Percentiles rank a stretch among this genome's conserved stretches.
phyloP scores from a whole-genome alignment of 1,140 invertebrate species.

The Sminthurinus signatus region DNA sequence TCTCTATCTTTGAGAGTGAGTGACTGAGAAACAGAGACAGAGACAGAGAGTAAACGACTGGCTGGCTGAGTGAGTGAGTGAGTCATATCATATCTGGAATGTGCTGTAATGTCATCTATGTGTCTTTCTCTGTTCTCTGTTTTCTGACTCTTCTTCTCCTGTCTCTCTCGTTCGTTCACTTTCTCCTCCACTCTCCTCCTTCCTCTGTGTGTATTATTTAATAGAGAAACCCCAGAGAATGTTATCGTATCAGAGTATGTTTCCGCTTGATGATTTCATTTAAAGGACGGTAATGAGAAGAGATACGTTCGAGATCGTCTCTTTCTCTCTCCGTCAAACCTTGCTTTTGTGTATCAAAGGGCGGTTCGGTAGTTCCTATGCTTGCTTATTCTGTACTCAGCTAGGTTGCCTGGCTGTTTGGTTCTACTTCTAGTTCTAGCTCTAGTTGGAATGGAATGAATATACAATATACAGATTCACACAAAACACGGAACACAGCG shows the following conservation, averaged over 20 bases:
- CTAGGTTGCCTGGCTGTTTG: no score
- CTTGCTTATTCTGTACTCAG: no score
- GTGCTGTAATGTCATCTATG: background rate
- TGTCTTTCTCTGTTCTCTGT: background rate
- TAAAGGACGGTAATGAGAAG: constrained; percentile 38
- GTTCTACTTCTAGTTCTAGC: no score
- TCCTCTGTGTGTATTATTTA: constrained; percentile 12
- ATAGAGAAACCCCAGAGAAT: constrained; percentile 19
- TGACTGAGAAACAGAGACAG: no score
- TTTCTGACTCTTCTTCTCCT: background rate
- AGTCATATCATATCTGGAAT: constrained; percentile 12
- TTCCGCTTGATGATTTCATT: constrained; percentile 41
- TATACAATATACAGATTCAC: no score
- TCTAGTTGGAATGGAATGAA: no score
- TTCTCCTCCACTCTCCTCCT: background rate
- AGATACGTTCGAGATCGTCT: constrained; percentile 16
- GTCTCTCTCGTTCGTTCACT: background rate
- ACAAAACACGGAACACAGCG: no score
- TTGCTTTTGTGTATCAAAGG: constrained; percentile 16
- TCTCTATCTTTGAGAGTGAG: no score
- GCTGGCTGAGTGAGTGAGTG: no score
- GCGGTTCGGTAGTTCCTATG: no score
- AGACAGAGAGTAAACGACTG: no score
- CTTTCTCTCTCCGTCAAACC: constrained; percentile 12
- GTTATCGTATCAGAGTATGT: constrained; percentile 27